Percentiles rank a stretch among this genome's conserved stretches.
Evolutionary conservation across 2,888 invertebrate species (phyloP).

Genomic region (Hirtodrosophila cameraria): DNA sequence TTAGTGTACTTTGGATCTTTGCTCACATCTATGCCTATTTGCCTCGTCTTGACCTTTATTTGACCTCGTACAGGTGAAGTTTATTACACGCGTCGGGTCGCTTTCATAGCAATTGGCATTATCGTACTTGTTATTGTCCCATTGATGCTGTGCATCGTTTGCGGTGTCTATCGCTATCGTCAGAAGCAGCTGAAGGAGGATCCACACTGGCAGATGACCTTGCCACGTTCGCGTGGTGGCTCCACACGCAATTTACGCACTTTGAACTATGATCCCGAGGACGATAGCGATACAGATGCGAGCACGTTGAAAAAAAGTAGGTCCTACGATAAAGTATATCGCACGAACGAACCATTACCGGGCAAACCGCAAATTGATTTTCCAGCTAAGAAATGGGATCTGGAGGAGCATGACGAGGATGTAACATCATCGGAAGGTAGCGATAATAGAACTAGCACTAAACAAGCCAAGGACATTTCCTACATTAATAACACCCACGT

Average conservation of each 20-base stretch:
- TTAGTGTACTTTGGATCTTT: too few relatives aligned
- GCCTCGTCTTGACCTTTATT: conserved; percentile 10
- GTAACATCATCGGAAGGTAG: conserved; percentile 87
- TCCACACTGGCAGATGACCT: conserved; percentile 86
- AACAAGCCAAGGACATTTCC: conserved; percentile 87
- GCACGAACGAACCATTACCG: conserved; percentile 92
- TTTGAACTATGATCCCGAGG: conserved; percentile 84
- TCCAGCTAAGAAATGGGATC: conserved; percentile 92
- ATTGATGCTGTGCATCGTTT: conserved; percentile 86
- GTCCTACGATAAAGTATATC: conserved; percentile 92
- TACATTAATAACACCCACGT: conserved; percentile 84
- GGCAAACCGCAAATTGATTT: conserved; percentile 90
- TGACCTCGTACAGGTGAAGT: conserved; percentile 85
- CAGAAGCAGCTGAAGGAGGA: conserved; percentile 86
- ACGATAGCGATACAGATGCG: conserved; percentile 85
- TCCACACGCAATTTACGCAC: conserved; percentile 86
- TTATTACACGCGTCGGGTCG: conserved; percentile 89
- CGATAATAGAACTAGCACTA: conserved; percentile 86
- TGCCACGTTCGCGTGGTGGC: conserved; percentile 87
- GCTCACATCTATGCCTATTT: conserved; percentile 22
- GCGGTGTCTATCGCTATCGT: conserved; percentile 87
- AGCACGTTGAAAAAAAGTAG: conserved; percentile 87
- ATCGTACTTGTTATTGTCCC: conserved; percentile 90
- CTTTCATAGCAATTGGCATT: conserved; percentile 90
- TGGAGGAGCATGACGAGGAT: conserved; percentile 88